Base-by-base conservation (phyloP, 2,113 vertebrate genomes). In the Apaloderma vittatum region DNA sequence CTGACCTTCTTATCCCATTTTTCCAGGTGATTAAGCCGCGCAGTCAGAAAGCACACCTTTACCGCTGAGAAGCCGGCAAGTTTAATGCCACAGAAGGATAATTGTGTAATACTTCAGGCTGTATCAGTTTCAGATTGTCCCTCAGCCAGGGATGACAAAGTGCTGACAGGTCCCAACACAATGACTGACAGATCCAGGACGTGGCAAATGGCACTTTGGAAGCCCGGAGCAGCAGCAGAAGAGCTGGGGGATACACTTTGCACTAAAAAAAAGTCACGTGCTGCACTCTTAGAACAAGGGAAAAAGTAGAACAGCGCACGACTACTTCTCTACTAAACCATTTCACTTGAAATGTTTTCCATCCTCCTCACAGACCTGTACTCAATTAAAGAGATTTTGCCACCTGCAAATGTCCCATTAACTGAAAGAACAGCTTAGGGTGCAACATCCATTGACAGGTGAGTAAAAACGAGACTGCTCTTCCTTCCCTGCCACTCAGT, bases 181-280 rank as follows among this genome's bases (percentile, higher is more conserved):
- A 8, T 88, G 95, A 95, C 49, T 97, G 96, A 95, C 94, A 94
- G 93, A 97, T 97, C 92, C 95, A 80, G 96, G 93, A 95, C 94
- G 59, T 9, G 36, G 81, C 86, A 96, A 95, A 94, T n/a, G 24
- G 62, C 43, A 81, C 72, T 94, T 59, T 26, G 2, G 15, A 90
- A 92, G 88, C 82, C 85, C 71, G 32, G n/a, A n/a, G 43, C 61
- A 86, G 93, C 85, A 71, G 90, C 73, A 87, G 11, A 11, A 62
- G 71, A 86, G 66, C 73, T 49, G 40, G 52, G 65, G 66, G 57
- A 81, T 29, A 74, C 0, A 4, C 67, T 88, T 37, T 88, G 90
- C 93, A 83, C 92, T 93, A n/a, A 86, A 76, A 74, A 94, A 12
- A 40, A 94, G 70, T 30, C 76, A 43, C 2, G 21, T 73, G 76